A percentile compares a stretch with the other conserved stretches of the same genome.
Conservation (phyloP, 2,113 vertebrate species). For the Petroica traversi region DNA sequence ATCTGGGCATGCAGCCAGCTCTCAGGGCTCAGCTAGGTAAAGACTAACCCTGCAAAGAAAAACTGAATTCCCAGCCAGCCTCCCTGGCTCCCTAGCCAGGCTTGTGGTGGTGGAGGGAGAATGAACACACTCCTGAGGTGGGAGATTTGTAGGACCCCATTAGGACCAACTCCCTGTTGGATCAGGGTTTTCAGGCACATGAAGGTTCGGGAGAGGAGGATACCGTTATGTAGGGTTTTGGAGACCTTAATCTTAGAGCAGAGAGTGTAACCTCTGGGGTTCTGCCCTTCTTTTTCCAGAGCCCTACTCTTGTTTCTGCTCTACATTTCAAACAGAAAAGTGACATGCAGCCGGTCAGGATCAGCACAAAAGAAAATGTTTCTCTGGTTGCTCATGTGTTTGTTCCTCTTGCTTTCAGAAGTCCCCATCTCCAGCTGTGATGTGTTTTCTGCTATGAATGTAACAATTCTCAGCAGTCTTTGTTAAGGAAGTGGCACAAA, state of each 20-base stretch:
- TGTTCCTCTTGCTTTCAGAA: background rate
- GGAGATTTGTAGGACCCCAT: background rate
- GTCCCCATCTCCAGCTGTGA: slow-evolving; percentile 17
- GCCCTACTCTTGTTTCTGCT: background rate
- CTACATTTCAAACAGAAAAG: background rate
- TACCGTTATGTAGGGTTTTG: rapidly evolving
- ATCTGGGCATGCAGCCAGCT: background rate
- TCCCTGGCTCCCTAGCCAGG: background rate
- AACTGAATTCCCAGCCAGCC: background rate
- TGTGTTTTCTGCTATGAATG: background rate
- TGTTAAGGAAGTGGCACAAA: background rate
- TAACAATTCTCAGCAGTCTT: background rate
- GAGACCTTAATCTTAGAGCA: background rate
- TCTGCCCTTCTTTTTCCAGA: background rate
- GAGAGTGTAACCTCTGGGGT: background rate
- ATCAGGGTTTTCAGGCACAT: background rate
- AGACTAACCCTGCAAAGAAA: background rate
- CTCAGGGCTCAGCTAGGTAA: background rate
- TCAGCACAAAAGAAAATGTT: background rate
- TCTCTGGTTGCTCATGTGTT: background rate
- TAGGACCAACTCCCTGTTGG: background rate
- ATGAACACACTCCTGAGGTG: background rate
- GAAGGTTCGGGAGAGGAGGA: background rate
- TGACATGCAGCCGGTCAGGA: background rate
- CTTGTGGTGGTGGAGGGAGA: rapidly evolving